Evolutionary conservation across 2,888 invertebrate genomes (phyloP).

Genomic region (Epistrophe eligans): DNA sequence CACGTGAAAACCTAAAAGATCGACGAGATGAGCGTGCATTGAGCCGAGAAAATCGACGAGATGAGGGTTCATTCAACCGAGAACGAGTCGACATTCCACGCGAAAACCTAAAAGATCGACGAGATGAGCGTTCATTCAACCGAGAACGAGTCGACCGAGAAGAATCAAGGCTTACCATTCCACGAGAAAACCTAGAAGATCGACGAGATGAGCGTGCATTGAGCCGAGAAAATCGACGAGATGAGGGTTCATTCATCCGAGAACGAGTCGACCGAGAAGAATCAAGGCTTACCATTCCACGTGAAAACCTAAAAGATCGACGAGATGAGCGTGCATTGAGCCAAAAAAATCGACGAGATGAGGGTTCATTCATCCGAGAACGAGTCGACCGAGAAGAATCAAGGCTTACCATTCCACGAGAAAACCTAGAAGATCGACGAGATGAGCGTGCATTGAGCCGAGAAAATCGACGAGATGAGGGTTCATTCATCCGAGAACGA

Average conservation of each 20-base stretch:
- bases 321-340: no score
- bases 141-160: no score
- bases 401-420: no score
- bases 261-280: not conserved
- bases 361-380: no score
- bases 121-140: not conserved
- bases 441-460: not conserved
- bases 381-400: no score
- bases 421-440: not conserved
- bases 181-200: no score
- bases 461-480: conserved; percentile 2
- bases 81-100: no score
- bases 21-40: not conserved
- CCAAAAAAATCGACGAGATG: no score
- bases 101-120: no score
- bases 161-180: no score
- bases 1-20: not conserved
- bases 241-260: not conserved
- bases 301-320: no score
- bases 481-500: not conserved
- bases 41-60: not conserved
- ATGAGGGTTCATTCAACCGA: not conserved
- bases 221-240: not conserved
- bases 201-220: not conserved
- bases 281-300: not conserved